phyloP scores from a whole-genome alignment of 37 sponge, comb jelly and placozoan species.

The Mnemiopsis leidyi region DNA sequence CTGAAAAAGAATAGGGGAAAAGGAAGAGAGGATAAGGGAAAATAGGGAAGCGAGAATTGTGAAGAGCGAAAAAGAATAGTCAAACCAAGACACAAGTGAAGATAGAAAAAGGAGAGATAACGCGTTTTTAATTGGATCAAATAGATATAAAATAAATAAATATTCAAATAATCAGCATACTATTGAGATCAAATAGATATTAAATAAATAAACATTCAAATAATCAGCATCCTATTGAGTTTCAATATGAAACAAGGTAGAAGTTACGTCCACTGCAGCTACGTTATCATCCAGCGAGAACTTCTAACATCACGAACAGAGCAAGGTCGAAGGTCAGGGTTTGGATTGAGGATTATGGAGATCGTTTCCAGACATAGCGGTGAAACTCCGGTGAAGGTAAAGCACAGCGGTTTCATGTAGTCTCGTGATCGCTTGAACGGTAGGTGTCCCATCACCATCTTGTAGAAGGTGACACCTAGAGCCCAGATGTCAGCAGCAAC shows the following conservation, averaged over 20 bases:
- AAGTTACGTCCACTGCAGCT: not conserved
- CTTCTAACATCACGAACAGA: not conserved
- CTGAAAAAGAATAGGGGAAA: no score
- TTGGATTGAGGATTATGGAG: constrained; percentile 32
- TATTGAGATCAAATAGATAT: not conserved
- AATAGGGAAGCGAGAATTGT: no score
- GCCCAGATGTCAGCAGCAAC: constrained; percentile 62
- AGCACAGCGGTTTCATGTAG: not conserved
- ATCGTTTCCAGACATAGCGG: constrained; percentile 25
- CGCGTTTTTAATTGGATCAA: no score
- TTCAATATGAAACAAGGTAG: not conserved
- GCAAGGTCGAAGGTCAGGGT: not conserved
- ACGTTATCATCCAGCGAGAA: not conserved
- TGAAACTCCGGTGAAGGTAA: not conserved
- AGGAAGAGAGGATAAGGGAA: no score
- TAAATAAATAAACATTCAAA: not conserved
- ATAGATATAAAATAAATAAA: not conserved
- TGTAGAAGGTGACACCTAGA: constrained; percentile 35
- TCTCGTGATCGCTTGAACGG: constrained; percentile 58
- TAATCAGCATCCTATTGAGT: not conserved
- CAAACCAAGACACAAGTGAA: no score
- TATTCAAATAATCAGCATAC: not conserved
- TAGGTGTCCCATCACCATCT: constrained; percentile 53
- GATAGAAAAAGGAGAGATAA: no score
- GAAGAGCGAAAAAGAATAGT: no score